phyloP scores from a whole-genome alignment of 1,140 invertebrate species.

The Scaptomyza hsui region DNA sequence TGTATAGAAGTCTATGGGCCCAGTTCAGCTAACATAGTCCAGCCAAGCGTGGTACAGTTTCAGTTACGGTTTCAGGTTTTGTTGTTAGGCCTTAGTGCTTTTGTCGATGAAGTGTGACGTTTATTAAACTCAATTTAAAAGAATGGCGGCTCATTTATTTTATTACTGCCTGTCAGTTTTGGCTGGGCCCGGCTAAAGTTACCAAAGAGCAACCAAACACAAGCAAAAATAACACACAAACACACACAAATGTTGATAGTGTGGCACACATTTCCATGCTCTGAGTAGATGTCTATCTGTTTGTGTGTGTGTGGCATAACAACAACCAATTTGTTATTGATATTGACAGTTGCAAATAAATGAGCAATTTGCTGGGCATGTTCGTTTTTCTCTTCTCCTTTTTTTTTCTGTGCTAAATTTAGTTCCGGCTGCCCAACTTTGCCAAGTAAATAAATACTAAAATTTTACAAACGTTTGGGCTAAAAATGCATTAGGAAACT shows the following conservation, averaged over 20 bases:
- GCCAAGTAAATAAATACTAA: constrained; percentile 22
- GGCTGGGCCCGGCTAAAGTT: constrained; percentile 63
- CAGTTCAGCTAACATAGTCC: constrained; percentile 29
- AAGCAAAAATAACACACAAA: constrained; percentile 22
- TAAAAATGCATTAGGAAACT: constrained; percentile 34
- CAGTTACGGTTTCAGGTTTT: constrained; percentile 44
- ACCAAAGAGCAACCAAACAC: constrained; percentile 47
- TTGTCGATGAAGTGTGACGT: constrained; percentile 81
- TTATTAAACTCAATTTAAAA: constrained; percentile 83
- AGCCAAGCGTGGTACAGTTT: constrained; percentile 63
- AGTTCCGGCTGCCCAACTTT: constrained; percentile 18
- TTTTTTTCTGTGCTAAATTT: constrained; percentile 58
- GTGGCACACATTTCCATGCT: constrained; percentile 69
- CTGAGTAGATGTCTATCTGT: not conserved
- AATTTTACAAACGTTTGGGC: constrained; percentile 2
- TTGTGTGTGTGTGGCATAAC: constrained; percentile 57
- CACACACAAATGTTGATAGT: constrained; percentile 65
- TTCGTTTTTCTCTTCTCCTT: constrained; percentile 31
- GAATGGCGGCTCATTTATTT: constrained; percentile 82
- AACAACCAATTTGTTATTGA: constrained; percentile 81
- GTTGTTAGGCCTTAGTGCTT: constrained; percentile 62
- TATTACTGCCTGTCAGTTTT: constrained; percentile 74
- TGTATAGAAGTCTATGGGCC: constrained; percentile 44
- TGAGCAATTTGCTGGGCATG: constrained; percentile 73
- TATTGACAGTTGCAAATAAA: constrained; percentile 83